A percentile compares a stretch with the other conserved stretches of the same genome.
Evolutionary conservation across 2,797 vertebrate species (phyloP).

Genomic region (Sebastes alutus): DNA sequence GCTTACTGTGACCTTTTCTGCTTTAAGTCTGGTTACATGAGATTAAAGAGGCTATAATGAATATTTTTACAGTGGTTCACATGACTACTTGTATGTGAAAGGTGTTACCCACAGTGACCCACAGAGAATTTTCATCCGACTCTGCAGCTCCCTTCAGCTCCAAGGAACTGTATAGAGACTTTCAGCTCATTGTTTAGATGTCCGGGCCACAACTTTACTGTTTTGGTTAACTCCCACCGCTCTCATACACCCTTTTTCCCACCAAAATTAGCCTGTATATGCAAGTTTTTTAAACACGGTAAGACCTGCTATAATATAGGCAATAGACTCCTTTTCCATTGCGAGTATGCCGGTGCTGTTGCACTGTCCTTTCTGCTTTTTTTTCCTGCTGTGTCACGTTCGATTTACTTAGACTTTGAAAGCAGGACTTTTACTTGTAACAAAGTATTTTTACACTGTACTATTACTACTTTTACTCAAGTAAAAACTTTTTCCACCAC

Average conservation of each 20-base stretch:
- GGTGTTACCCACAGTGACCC: not conserved
- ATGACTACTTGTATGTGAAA: not conserved
- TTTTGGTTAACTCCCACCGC: not conserved
- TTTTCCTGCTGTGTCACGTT: not conserved
- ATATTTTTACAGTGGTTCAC: not conserved
- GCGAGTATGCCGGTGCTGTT: too few relatives aligned
- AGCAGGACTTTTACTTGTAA: too few relatives aligned
- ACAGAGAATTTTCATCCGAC: not conserved
- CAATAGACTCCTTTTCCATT: too few relatives aligned
- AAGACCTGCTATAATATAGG: too few relatives aligned
- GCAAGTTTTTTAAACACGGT: too few relatives aligned
- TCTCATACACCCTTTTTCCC: not conserved
- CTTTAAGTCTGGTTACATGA: not conserved
- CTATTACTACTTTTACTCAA: too few relatives aligned
- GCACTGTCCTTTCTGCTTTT: not conserved
- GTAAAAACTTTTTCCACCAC: too few relatives aligned
- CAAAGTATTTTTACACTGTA: too few relatives aligned
- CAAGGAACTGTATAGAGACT: not conserved
- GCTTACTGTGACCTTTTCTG: not conserved
- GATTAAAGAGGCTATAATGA: not conserved
- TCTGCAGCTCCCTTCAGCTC: not conserved
- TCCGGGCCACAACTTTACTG: not conserved
- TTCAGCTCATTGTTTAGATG: not conserved
- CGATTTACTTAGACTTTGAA: too few relatives aligned
- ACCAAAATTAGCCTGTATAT: too few relatives aligned